Conservation (phyloP, 2,113 vertebrate genomes). For the Leptosomus discolor region DNA sequence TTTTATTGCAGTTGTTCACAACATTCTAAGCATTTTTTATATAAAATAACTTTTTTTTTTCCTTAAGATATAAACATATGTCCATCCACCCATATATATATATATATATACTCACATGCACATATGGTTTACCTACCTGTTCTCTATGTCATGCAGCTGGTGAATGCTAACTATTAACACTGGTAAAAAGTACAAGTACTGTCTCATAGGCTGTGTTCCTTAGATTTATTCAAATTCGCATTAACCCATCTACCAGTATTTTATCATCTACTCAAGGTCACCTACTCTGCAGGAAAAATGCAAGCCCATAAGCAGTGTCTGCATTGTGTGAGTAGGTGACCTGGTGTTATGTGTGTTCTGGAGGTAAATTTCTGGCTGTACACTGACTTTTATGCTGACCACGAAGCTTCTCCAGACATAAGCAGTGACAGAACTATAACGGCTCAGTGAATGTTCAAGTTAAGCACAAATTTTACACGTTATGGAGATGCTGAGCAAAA, state of each 20-base stretch:
- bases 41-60: neutral
- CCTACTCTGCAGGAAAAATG: neutral
- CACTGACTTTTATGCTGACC: neutral
- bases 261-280: neutral
- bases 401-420: neutral
- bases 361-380: neutral
- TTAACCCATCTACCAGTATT: neutral
- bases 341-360: neutral
- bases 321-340: neutral
- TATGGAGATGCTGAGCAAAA: neutral
- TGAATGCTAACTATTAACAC: neutral
- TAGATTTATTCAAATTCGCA: neutral
- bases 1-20: neutral
- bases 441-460: neutral
- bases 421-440: neutral
- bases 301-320: neutral
- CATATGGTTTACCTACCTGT: neutral
- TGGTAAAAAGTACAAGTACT: rapidly evolving
- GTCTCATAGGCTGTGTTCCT: neutral
- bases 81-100: rapidly evolving
- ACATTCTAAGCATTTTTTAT: neutral
- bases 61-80: neutral
- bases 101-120: rapidly evolving
- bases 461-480: neutral
- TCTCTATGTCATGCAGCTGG: neutral